Base-by-base conservation (phyloP, 2,888 invertebrate species). In the Andrena dorsata region DNA sequence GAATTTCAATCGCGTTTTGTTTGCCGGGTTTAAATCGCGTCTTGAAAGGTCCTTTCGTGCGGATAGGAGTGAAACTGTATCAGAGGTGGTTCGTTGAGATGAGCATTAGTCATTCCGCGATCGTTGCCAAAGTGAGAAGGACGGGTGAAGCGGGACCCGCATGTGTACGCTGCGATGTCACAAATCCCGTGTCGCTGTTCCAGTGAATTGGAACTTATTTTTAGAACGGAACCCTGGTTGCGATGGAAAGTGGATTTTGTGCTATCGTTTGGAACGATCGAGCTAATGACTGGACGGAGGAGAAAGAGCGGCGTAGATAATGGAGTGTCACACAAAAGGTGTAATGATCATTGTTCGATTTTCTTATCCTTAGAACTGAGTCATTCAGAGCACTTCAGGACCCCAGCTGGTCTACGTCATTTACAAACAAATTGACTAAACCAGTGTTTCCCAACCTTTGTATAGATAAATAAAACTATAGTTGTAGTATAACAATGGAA, bases 161-260 rank as follows among this genome's bases (percentile, higher is more conserved):
- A 56, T 26, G 26, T 3, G 23, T 56, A 35, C 26, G 56, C 16
- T 4, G 23, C 10, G 56, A 56, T 26, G 56, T 13, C 23, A 26
- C 10, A 23, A 23, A 23, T 8, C 53, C 10, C 10, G 56, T 26
- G 26, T 23, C 20, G 10, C 13, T 56, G 23, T 56, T 56, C 56
- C 56, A 23, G 56, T 20, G 56, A 56, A 56, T 10, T 26, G 56
- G 23, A 56, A 56, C 10, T 56, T 56, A 56, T 56, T 26, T 56
- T 20, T 23, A 26, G 56, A 26, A 10, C 10, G 26, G 26, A 13
- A 23, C 56, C 10, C 20, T 26, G 23, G 56, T 26, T 56, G 56
- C 26, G 56, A 26, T 23, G 26, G 13, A 56, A 26, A 56, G 56
- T 26, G 23, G 23, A 23, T 26, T 26, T 56, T 56, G 23, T 13